phyloP scores from a whole-genome alignment of 2,113 vertebrate species.

The Naja naja region DNA sequence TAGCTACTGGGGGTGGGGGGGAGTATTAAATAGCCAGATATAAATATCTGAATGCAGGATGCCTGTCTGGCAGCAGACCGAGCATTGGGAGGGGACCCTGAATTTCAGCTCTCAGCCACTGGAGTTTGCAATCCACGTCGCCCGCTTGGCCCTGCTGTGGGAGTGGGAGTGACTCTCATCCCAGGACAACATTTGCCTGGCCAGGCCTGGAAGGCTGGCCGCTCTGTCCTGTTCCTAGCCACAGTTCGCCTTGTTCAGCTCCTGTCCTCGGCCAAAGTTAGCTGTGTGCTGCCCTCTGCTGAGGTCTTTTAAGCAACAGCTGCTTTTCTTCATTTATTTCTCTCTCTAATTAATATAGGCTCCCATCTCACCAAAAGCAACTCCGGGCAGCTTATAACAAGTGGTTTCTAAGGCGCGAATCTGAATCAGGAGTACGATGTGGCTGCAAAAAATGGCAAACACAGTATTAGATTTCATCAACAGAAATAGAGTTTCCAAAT shows the following conservation, averaged over 20 bases:
- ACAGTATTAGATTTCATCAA: not conserved
- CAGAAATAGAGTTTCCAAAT: not conserved
- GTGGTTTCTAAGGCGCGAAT: not conserved
- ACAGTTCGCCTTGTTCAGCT: not conserved
- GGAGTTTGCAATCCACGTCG: not conserved
- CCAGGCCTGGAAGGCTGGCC: not conserved
- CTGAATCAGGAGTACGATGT: not conserved
- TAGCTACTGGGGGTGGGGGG: not conserved
- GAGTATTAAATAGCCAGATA: not conserved
- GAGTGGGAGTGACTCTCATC: not conserved
- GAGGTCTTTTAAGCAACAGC: not conserved
- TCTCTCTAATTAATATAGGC: not conserved
- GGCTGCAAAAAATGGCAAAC: not conserved
- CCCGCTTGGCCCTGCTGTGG: not conserved
- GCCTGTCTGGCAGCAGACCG: not conserved
- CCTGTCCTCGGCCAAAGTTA: not conserved
- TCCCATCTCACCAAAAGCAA: not conserved
- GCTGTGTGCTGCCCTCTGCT: not conserved
- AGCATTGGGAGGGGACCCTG: not conserved
- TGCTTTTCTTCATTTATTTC: not conserved
- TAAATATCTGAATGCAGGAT: not conserved
- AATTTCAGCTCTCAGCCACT: not conserved
- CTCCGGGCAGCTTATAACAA: not conserved
- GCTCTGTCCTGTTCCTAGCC: not conserved
- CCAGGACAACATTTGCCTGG: not conserved